Evolutionary conservation across 2,113 vertebrate genomes (phyloP).

Genomic region (Polypterus senegalus): DNA sequence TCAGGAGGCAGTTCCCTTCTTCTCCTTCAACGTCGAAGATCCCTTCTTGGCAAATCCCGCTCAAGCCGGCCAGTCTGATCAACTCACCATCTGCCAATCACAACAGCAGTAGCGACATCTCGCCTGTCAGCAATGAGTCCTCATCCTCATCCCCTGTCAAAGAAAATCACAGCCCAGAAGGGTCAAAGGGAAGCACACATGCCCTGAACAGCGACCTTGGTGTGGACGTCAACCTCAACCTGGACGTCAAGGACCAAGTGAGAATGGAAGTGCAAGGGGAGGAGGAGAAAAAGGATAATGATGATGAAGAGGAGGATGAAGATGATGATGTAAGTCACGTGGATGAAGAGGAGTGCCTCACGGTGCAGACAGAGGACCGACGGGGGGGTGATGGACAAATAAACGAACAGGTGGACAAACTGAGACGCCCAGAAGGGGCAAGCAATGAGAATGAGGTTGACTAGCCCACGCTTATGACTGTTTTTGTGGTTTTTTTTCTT

Average conservation of each 20-base stretch:
- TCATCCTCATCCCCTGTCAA: slow-evolving; percentile 68
- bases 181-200: slow-evolving; percentile 43
- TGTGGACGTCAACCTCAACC: slow-evolving; percentile 26
- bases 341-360: slow-evolving; percentile 62
- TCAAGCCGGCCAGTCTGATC: slow-evolving; percentile 64
- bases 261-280: slow-evolving; percentile 93
- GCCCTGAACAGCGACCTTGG: slow-evolving; percentile 43
- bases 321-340: slow-evolving; percentile 56
- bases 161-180: slow-evolving; percentile 70
- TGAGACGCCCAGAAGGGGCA: slow-evolving; percentile 81
- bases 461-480: slow-evolving; percentile 39
- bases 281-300: slow-evolving; percentile 25
- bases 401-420: slow-evolving; percentile 90
- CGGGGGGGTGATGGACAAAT: slow-evolving; percentile 89
- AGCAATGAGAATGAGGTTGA: slow-evolving; percentile 85
- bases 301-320: slow-evolving; percentile 64
- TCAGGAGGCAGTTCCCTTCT: slow-evolving; percentile 89
- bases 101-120: slow-evolving; percentile 94
- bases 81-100: slow-evolving; percentile 55
- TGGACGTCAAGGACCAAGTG: slow-evolving; percentile 74
- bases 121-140: slow-evolving; percentile 84
- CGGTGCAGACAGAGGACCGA: slow-evolving; percentile 78
- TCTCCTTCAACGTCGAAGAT: slow-evolving; percentile 83
- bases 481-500: slow-evolving; percentile 8
- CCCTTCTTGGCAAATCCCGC: slow-evolving; percentile 87